phyloP scores from a whole-genome alignment of 2,888 invertebrate species.

The Oasisia sp. region DNA sequence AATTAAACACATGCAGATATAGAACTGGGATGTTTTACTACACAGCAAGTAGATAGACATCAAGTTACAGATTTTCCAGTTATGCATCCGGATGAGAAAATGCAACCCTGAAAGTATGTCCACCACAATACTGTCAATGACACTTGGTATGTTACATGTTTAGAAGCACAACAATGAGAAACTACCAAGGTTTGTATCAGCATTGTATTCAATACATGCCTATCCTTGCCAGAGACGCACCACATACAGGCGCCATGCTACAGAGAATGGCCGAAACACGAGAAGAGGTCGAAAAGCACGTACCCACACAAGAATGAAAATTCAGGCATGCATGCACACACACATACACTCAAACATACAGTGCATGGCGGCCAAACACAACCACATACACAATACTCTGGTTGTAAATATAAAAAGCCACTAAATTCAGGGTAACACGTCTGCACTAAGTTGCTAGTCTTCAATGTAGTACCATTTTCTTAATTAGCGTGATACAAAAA shows the following conservation, averaged over 20 bases:
- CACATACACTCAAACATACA: slow-evolving; percentile 6
- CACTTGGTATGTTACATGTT: slow-evolving; percentile 17
- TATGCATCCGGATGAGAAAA: slow-evolving; percentile 5
- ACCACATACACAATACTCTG: slow-evolving; percentile 17
- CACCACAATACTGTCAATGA: slow-evolving; percentile 17
- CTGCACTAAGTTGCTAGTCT: background rate
- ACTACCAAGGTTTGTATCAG: slow-evolving; percentile 1
- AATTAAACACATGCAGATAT: slow-evolving; percentile 17
- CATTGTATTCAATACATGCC: slow-evolving; percentile 6
- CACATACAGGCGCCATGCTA: background rate
- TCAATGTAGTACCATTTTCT: slow-evolving; percentile 17
- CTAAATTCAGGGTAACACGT: slow-evolving; percentile 5
- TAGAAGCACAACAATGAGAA: slow-evolving; percentile 17
- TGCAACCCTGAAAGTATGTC: slow-evolving; percentile 13
- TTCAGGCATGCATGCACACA: slow-evolving; percentile 11
- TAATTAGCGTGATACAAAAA: slow-evolving; percentile 5
- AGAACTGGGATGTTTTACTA: slow-evolving; percentile 17
- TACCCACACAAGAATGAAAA: background rate
- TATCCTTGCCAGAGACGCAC: background rate
- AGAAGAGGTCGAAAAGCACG: slow-evolving; percentile 6
- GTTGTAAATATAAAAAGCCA: slow-evolving; percentile 17
- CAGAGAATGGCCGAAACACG: background rate
- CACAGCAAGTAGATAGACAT: slow-evolving; percentile 12
- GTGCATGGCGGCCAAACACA: slow-evolving; percentile 10
- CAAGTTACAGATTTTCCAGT: slow-evolving; percentile 9